These are phyloP conservation scores for Kryptolebias marmoratus DNA, from an alignment of 2,113 vertebrate species.

Conservation along the genomic window DNA sequence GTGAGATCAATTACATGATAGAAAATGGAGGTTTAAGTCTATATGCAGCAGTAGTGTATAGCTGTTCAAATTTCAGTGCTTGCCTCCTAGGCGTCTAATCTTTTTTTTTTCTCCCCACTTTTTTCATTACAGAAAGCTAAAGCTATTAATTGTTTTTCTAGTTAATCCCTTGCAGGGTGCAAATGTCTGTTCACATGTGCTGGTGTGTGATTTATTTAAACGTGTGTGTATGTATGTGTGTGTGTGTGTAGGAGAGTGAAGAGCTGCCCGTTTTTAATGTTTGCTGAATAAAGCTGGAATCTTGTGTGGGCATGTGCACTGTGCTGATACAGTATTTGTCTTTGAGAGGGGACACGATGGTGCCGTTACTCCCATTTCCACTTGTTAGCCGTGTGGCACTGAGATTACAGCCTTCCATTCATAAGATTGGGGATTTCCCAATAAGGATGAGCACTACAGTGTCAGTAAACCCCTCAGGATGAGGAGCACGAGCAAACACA, in stretches of 20 bases:
- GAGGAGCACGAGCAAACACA: constrained; percentile 29
- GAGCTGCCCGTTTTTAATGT: constrained; percentile 19
- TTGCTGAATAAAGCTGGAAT: constrained; percentile 56
- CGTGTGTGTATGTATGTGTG: constrained; percentile 5
- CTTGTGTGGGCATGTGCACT: constrained; percentile 43
- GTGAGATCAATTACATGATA: constrained; percentile 79
- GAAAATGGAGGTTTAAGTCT: constrained; percentile 79
- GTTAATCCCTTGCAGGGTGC: constrained; percentile 55
- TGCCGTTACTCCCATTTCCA: constrained; percentile 48
- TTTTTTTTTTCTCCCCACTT: constrained; percentile 35
- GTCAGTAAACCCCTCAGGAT: constrained; percentile 61
- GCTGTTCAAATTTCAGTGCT: constrained; percentile 63
- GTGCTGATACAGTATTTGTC: constrained; percentile 56
- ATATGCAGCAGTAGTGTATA: constrained; percentile 64
- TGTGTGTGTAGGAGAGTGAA: constrained; percentile 5
- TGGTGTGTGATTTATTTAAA: constrained; percentile 39
- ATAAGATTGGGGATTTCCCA: constrained; percentile 69
- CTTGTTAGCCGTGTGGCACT: constrained; percentile 49
- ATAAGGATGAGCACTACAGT: constrained; percentile 42
- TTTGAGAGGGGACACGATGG: constrained; percentile 41
- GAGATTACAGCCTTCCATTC: constrained; percentile 68
- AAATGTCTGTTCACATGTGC: constrained; percentile 27
- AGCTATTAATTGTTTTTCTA: constrained; percentile 58
- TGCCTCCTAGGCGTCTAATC: constrained; percentile 58
- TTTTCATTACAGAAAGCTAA: constrained; percentile 58